Evolutionary conservation across 2,113 vertebrate species (phyloP), one percentile per base, ranked within the genome.

Genomic region (Anthoscopus minutus): DNA sequence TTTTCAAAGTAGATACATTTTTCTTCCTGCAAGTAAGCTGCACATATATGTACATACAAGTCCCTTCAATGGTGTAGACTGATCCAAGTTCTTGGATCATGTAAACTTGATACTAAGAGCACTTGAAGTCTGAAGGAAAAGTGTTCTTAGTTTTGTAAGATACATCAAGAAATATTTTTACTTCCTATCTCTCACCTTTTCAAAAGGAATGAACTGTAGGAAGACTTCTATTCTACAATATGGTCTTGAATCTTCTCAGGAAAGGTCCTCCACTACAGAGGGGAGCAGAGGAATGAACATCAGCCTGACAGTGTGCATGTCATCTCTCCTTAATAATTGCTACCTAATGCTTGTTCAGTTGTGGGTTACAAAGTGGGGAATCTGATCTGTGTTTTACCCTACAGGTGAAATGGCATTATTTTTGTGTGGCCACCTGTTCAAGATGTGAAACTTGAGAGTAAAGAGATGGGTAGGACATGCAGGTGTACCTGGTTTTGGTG

Each of bases 251-350:
- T 40, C 35, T 67, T 56, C 48, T 89, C 27, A 40, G 54, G 83
- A 23, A 11, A 80, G 37, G 35, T 22, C 13, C 23, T 40, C 4
- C 66, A 7, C 23, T 77, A 10, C 15, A 37, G 42, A 12, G 42
- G 61, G 50, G 17, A 77, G 28, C 20, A 33, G 76, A 69, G 35
- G 8, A 60, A 33, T 13, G 28, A 73, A 19, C 13, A 15, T 38
- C 30, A 80, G 14, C 42, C 7, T 44, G 66, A 40, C 10, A 16
- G 18, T 0, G 0, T 40, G 13, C 48, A 7, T 0, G 0, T 70
- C 8, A 4, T 53, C 22, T 79, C 45, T 70, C 28, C 38, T 62
- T 65, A 58, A 16, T 42, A 50, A 60, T 45, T 1, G 0, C 44
- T 61, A 2, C 28, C 23, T 48, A 2, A 4, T 30, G 9, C 30